These are phyloP conservation scores for Hippopotamyrus pictus DNA, from an alignment of 2,797 vertebrate species.

Conservation along the genomic window DNA sequence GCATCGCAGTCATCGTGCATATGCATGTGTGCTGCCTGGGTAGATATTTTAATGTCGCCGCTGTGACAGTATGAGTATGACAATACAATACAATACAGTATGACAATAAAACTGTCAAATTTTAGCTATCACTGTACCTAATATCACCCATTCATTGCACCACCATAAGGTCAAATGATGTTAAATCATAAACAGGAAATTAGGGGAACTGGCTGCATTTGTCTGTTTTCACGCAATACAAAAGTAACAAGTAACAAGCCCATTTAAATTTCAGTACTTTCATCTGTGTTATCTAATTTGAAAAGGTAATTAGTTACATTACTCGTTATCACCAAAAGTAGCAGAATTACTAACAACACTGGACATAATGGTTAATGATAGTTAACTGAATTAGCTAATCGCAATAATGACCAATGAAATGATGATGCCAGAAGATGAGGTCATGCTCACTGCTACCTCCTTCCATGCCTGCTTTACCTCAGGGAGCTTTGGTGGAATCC, in stretches of 20 bases:
- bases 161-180: background rate
- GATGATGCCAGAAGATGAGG: background rate
- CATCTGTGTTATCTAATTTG: background rate
- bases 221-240: background rate
- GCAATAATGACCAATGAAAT: background rate
- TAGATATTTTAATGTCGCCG: background rate
- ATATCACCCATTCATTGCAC: background rate
- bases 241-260: background rate
- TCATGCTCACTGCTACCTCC: background rate
- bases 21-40: background rate
- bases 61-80: background rate
- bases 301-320: background rate
- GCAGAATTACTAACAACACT: background rate
- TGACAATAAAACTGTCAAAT: background rate
- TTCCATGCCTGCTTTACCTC: background rate
- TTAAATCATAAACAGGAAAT: background rate
- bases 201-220: background rate
- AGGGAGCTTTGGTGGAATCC: background rate
- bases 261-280: background rate
- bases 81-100: too few relatives aligned
- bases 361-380: background rate
- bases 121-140: background rate
- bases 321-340: background rate
- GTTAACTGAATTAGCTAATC: background rate
- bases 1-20: background rate